Evolutionary conservation across 2,888 invertebrate species (phyloP), one percentile per base, ranked within the genome.

Genomic region (Griposia aprilina): DNA sequence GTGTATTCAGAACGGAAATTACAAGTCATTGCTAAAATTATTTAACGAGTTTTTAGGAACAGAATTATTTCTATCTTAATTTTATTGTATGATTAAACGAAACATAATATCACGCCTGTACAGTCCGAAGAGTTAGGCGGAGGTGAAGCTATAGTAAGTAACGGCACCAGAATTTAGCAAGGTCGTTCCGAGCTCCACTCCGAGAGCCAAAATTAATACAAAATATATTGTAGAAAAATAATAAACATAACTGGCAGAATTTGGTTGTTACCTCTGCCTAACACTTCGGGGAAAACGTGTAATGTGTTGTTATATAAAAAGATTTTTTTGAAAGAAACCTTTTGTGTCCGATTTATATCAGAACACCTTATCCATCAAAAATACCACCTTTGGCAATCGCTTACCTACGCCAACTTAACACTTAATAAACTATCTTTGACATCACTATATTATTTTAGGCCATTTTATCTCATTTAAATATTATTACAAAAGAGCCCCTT

Each of bases 391-490:
- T 11, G 55, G 15, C 4, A 20, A 73, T 30, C 10, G 45, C n/a
- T 26, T 17, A 59, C 36, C 50, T 57, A 80, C 45, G 10, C 41
- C 41, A 72, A 57, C n/a, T 11, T 23, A 75, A 20, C 50, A 50
- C 23, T 55, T n/a, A 20, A 15, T 13, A 59, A 17, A 3, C 20
- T 23, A 15, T 23, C 15, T 55, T 60, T 60, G 8, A 57, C 7
- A 48, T 15, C 5, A 48, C 41, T 70, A 48, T 70, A 48, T 85
- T 68, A 57, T 78, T 62, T 78, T 48, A 85, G 68, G 68, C 23
- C 17, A 60, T 45, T 23, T 63, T 45, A 36, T 52, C 23, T 78
- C 55, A 69, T 82, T 72, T 72, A 69, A 75, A 78, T 74, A 17
- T 48, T 74, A 48, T 68, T 72, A 82, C 72, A 69, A 75, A 57